A percentile compares a stretch with the other conserved stretches of the same genome.
These are phyloP conservation scores for Sebastes diaconus DNA, from an alignment of 2,797 vertebrate genomes.

Conservation along the genomic window DNA sequence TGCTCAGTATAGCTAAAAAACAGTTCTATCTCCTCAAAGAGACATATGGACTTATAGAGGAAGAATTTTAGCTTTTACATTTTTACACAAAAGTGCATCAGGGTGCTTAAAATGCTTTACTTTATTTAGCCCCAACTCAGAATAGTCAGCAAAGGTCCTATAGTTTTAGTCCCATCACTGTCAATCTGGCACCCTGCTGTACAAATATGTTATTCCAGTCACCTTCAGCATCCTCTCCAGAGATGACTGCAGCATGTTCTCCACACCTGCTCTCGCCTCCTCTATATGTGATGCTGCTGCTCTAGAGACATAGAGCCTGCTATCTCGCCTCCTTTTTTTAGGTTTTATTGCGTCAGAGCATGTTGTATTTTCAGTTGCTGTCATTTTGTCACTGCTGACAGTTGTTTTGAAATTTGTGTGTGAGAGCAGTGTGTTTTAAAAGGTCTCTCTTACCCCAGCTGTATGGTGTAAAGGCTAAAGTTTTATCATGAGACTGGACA, in stretches of 20 bases:
- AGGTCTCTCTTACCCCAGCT: not conserved
- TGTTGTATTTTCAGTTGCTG: not conserved
- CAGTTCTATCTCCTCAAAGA: not conserved
- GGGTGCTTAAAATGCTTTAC: not conserved
- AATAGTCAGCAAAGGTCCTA: not conserved
- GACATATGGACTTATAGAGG: not conserved
- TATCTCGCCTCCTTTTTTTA: not conserved
- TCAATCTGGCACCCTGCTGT: not conserved
- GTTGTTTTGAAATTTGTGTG: not conserved
- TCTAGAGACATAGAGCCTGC: not conserved
- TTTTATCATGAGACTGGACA: not conserved
- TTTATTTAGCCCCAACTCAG: not conserved
- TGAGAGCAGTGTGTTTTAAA: not conserved
- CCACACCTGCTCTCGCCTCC: not conserved
- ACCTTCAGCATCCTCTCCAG: constrained; percentile 6
- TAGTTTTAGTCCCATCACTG: not conserved
- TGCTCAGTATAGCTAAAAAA: not conserved
- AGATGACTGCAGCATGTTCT: not conserved
- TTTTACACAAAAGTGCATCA: not conserved
- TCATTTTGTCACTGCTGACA: not conserved
- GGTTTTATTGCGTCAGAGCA: not conserved
- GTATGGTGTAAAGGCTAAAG: constrained; percentile 3
- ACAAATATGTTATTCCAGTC: not conserved
- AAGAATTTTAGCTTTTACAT: not conserved
- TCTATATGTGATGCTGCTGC: not conserved